phyloP scores from a whole-genome alignment of 2,888 invertebrate species.

The Megamerina dolium region DNA sequence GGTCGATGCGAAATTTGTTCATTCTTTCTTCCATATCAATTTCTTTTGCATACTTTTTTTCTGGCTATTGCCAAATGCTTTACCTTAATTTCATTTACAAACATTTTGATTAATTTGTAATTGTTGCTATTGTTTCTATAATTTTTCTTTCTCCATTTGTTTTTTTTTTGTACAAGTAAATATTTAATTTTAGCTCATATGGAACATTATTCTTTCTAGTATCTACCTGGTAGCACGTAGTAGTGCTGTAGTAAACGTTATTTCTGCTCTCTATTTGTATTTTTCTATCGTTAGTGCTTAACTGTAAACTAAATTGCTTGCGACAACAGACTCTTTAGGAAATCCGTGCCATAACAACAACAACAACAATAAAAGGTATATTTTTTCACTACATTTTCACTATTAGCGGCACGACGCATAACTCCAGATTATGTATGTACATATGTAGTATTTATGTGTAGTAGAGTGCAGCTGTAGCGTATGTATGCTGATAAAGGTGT shows the following conservation, averaged over 20 bases:
- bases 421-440: background rate
- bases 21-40: background rate
- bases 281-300: conserved; percentile 1
- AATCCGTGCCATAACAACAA: background rate
- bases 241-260: no score
- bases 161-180: background rate
- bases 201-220: no score
- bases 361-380: conserved; percentile 1
- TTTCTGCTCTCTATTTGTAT: no score
- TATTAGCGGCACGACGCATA: no score
- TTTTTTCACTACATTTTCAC: background rate
- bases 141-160: background rate
- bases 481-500: no score
- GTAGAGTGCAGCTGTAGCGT: no score
- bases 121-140: background rate
- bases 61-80: conserved; percentile 3
- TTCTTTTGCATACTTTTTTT: background rate
- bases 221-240: no score
- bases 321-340: conserved; percentile 6
- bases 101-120: background rate
- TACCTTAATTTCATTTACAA: conserved; percentile 6
- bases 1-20: no score
- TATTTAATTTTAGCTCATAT: background rate
- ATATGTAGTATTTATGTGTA: no score
- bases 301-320: conserved; percentile 6